These are phyloP conservation scores for Physella acuta DNA, from an alignment of 1,140 invertebrate species.

Conservation along the genomic window DNA sequence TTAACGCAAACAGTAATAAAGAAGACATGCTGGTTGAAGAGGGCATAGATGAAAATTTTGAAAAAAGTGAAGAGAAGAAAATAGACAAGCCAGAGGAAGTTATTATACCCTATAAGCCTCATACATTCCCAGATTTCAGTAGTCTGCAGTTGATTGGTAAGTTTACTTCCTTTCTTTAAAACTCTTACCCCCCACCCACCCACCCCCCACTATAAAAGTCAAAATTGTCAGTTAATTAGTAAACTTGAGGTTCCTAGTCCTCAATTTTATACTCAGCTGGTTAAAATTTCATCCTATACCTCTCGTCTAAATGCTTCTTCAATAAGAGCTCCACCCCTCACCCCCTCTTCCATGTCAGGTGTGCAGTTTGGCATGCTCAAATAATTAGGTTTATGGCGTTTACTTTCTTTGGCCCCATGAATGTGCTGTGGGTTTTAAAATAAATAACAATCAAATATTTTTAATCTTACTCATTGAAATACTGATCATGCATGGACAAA, in stretches of 20 bases:
- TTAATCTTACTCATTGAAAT: too few species aligned
- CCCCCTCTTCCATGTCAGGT: too few species aligned
- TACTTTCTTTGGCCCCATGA: too few species aligned
- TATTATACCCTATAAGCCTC: slow-evolving; percentile 7
- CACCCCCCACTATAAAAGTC: neutral
- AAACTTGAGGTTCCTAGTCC: neutral
- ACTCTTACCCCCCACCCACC: neutral
- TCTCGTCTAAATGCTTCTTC: neutral
- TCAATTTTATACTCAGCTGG: neutral
- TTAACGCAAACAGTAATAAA: too few species aligned
- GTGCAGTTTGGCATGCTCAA: too few species aligned
- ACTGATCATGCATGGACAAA: too few species aligned
- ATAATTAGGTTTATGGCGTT: too few species aligned
- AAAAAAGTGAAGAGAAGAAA: too few species aligned
- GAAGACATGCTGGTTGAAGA: too few species aligned
- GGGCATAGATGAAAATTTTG: too few species aligned
- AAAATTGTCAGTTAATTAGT: neutral
- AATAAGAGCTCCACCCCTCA: neutral
- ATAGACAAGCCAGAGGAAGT: neutral
- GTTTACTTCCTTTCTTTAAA: slow-evolving; percentile 1
- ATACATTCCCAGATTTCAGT: slow-evolving; percentile 1
- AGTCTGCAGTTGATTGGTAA: neutral
- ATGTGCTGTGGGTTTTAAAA: too few species aligned
- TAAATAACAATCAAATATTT: too few species aligned
- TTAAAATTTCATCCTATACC: neutral